Percentiles rank a stretch among this genome's conserved stretches.
These are phyloP conservation scores for Psix sp. DNA, from an alignment of 1,140 invertebrate species.

Conservation along the genomic window DNA sequence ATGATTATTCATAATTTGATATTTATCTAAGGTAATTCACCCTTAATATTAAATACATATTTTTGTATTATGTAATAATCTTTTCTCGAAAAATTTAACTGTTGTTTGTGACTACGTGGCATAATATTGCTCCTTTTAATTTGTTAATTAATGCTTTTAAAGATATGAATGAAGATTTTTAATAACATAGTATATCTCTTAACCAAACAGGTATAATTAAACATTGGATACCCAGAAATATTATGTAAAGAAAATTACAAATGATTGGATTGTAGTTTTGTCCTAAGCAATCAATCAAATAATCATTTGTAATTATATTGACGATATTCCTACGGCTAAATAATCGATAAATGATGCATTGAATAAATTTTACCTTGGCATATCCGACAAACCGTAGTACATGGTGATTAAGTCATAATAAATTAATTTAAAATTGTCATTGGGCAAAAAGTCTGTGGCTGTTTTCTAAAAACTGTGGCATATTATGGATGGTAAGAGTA, in stretches of 20 bases:
- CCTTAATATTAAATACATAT: too few relatives aligned
- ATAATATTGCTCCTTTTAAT: too few relatives aligned
- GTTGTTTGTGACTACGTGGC: too few relatives aligned
- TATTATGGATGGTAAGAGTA: not conserved
- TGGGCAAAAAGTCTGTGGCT: not conserved
- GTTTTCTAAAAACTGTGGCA: not conserved
- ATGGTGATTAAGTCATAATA: conserved; percentile 22
- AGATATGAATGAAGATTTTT: too few relatives aligned
- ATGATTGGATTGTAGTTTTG: conserved; percentile 12
- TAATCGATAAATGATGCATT: conserved; percentile 21
- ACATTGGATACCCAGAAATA: too few relatives aligned
- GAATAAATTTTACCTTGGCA: conserved; percentile 42
- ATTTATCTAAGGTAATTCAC: too few relatives aligned
- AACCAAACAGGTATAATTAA: too few relatives aligned
- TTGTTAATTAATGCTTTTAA: too few relatives aligned
- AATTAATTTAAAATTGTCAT: conserved; percentile 6
- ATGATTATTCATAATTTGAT: too few relatives aligned
- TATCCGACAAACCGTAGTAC: conserved; percentile 15
- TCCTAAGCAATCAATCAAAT: conserved; percentile 33
- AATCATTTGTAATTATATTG: conserved; percentile 34
- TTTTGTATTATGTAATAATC: too few relatives aligned
- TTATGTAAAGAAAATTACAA: conserved; percentile 15
- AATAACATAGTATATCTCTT: too few relatives aligned
- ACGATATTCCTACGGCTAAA: conserved; percentile 36
- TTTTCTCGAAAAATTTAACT: too few relatives aligned